Evolutionary conservation across 2,888 invertebrate species (phyloP).

Genomic region (Lagria hirta): DNA sequence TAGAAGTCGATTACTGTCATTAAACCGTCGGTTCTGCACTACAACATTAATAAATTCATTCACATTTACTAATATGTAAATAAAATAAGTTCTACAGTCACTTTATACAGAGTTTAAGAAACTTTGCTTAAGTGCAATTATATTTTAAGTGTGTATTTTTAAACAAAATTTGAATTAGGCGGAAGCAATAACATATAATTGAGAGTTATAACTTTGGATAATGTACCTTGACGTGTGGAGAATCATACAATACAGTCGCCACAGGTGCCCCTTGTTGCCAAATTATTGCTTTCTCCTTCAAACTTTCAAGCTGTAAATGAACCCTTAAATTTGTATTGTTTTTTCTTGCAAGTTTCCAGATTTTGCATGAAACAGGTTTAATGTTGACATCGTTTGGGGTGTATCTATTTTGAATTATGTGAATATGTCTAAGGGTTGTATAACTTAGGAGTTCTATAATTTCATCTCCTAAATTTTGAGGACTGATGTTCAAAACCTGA

Average conservation of each 20-base stretch:
- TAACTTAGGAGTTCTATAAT: constrained; percentile 67
- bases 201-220: neutral
- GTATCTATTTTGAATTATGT: constrained; percentile 73
- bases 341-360: constrained; percentile 56
- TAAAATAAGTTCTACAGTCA: constrained; percentile 1
- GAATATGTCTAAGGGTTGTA: constrained; percentile 65
- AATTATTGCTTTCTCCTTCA: constrained; percentile 61
- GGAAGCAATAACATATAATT: too few species aligned
- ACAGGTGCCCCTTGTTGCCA: constrained; percentile 73
- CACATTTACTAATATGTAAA: neutral
- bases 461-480: constrained; percentile 76
- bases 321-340: constrained; percentile 66
- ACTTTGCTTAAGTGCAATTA: too few species aligned
- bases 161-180: too few species aligned
- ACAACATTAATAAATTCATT: constrained; percentile 26
- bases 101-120: too few species aligned
- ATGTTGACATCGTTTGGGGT: constrained; percentile 61
- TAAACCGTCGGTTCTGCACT: constrained; percentile 58
- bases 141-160: too few species aligned
- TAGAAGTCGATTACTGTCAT: constrained; percentile 64
- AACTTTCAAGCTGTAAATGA: constrained; percentile 67
- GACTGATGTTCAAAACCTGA: constrained; percentile 66
- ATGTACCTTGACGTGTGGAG: constrained; percentile 62
- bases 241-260: constrained; percentile 64
- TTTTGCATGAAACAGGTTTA: constrained; percentile 55